phyloP scores from a whole-genome alignment of 64 coral and sea anemone genomes.

The Hydrozoanthus tunicans region DNA sequence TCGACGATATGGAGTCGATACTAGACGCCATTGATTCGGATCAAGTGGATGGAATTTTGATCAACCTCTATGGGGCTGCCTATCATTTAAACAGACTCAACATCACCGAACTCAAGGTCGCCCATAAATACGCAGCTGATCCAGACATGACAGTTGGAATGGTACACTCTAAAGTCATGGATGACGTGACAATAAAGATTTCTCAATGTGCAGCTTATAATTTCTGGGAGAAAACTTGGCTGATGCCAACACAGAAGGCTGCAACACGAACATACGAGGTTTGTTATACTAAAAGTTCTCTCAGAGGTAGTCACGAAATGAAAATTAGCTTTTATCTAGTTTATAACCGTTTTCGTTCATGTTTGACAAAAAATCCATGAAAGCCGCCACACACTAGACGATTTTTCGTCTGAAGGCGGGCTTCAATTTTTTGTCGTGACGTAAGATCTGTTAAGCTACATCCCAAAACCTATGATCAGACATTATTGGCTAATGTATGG shows the following conservation, averaged over 20 bases:
- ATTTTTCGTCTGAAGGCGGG: no score
- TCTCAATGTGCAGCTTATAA: neutral
- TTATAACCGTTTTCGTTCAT: neutral
- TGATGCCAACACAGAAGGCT: neutral
- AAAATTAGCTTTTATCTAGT: neutral
- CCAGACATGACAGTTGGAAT: constrained; percentile 35
- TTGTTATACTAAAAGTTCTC: neutral
- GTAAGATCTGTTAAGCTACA: no score
- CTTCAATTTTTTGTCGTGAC: neutral
- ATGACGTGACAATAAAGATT: neutral
- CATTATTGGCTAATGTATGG: no score
- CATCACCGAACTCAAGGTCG: neutral
- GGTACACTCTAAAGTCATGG: neutral
- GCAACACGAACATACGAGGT: constrained; percentile 28
- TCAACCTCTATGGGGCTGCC: constrained; percentile 1
- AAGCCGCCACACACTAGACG: no score
- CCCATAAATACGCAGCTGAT: neutral
- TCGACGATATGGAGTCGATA: constrained; percentile 5
- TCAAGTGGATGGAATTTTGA: constrained; percentile 22
- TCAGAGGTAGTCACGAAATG: neutral
- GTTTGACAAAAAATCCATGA: neutral
- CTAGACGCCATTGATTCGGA: neutral
- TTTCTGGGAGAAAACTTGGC: constrained; percentile 9
- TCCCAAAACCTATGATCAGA: no score
- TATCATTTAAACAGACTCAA: constrained; percentile 17